Evolutionary conservation across 2,797 vertebrate genomes (phyloP).

Genomic region (Alectoris magna): DNA sequence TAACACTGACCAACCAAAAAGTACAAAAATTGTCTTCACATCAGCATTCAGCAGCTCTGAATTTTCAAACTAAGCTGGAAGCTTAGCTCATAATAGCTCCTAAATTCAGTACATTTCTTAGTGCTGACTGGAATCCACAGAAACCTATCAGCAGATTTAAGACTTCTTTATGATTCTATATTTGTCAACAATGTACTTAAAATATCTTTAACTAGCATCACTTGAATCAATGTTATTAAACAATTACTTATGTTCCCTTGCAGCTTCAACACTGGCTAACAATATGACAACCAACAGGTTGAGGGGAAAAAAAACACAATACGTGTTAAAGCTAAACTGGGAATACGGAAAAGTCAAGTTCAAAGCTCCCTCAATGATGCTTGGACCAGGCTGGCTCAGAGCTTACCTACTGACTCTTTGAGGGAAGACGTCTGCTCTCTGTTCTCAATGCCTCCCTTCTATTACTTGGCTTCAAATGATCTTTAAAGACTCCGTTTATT

Average conservation of each 20-base stretch:
- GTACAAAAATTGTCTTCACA: not conserved
- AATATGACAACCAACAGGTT: slow-evolving; percentile 82
- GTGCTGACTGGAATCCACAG: not conserved
- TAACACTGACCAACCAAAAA: not conserved
- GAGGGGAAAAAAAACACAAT: slow-evolving; percentile 12
- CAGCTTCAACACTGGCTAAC: slow-evolving; percentile 95
- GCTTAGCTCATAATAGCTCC: not conserved
- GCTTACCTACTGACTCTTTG: slow-evolving; percentile 53
- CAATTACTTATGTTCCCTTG: slow-evolving; percentile 30
- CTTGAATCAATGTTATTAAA: not conserved
- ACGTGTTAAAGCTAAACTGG: slow-evolving; percentile 1
- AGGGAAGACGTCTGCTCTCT: slow-evolving; percentile 51
- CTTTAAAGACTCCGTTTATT: slow-evolving; percentile 60
- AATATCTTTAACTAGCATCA: not conserved
- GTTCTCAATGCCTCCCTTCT: slow-evolving; percentile 49
- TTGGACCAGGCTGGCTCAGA: slow-evolving; percentile 37
- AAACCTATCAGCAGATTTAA: not conserved
- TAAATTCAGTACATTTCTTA: not conserved
- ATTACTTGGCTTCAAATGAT: slow-evolving; percentile 48
- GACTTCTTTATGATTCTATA: not conserved
- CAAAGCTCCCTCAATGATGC: slow-evolving; percentile 25
- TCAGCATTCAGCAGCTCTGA: not conserved
- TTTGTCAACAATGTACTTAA: not conserved
- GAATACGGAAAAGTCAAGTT: slow-evolving; percentile 42
- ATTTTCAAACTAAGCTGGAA: not conserved